A percentile compares a stretch with the other conserved stretches of the same genome.
Evolutionary conservation across 2,113 vertebrate genomes (phyloP).

Genomic region (Perca schrenkii): DNA sequence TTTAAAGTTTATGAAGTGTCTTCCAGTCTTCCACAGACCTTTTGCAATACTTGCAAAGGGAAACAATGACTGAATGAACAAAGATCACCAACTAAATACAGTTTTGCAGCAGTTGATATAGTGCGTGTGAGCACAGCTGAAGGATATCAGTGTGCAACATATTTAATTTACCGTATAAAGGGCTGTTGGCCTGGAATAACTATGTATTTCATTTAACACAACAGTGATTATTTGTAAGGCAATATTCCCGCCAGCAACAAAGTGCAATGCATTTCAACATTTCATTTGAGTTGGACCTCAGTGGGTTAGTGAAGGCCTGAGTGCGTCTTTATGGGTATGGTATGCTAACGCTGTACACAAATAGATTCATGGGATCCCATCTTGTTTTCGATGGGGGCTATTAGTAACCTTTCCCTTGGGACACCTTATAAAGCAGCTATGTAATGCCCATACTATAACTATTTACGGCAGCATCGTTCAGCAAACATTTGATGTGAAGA

Average conservation of each 20-base stretch:
- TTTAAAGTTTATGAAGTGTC: too few relatives aligned
- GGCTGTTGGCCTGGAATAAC: constrained; percentile 27
- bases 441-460: background rate
- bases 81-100: background rate
- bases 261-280: constrained; percentile 28
- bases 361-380: constrained; percentile 16
- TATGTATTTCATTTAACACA: constrained; percentile 37
- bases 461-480: background rate
- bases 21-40: too few relatives aligned
- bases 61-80: background rate
- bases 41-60: too few relatives aligned
- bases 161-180: constrained; percentile 23
- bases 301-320: constrained; percentile 11
- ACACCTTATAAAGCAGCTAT: background rate
- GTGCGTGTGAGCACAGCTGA: background rate
- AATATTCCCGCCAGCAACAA: constrained; percentile 1
- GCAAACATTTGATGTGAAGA: background rate
- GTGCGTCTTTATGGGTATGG: background rate
- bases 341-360: constrained; percentile 13
- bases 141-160: constrained; percentile 17
- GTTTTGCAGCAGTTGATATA: background rate
- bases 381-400: constrained; percentile 5
- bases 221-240: constrained; percentile 36
- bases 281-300: constrained; percentile 6
- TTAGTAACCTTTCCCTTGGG: constrained; percentile 1